phyloP scores from a whole-genome alignment of 2,888 invertebrate species.

The Caenorhabditis sinica region DNA sequence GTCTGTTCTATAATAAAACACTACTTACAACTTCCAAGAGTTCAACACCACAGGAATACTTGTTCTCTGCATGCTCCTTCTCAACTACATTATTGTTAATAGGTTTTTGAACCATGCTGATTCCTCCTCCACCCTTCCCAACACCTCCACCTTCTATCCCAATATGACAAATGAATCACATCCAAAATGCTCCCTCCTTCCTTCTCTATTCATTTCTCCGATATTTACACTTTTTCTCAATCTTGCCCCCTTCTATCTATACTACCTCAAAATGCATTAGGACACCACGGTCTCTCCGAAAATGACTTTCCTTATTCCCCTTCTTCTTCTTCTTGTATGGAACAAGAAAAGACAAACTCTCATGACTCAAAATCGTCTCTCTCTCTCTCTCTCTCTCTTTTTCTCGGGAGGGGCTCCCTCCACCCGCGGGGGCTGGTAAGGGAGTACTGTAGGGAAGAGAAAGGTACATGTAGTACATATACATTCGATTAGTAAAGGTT shows the following conservation, averaged over 20 bases:
- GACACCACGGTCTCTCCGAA: conserved; percentile 11
- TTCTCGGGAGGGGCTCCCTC: conserved; percentile 5
- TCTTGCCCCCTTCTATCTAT: not conserved
- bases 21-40: not conserved
- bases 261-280: conserved; percentile 48
- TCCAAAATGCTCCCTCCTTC: conserved; percentile 8
- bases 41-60: too few species aligned
- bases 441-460: conserved; percentile 26
- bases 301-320: conserved; percentile 7
- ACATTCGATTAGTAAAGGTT: not conserved
- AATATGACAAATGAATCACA: conserved; percentile 22
- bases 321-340: not conserved
- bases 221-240: conserved; percentile 46
- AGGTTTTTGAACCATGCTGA: not conserved
- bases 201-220: conserved; percentile 34
- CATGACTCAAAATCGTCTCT: conserved; percentile 42
- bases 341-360: conserved; percentile 33
- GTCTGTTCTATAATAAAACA: too few species aligned
- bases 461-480: conserved; percentile 9
- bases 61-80: not conserved
- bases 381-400: too few species aligned
- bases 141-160: not conserved
- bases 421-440: not conserved
- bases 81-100: conserved; percentile 25
- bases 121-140: not conserved